Evolutionary conservation across 2,797 vertebrate genomes (phyloP).

Genomic region (Adrianichthys oophorus): DNA sequence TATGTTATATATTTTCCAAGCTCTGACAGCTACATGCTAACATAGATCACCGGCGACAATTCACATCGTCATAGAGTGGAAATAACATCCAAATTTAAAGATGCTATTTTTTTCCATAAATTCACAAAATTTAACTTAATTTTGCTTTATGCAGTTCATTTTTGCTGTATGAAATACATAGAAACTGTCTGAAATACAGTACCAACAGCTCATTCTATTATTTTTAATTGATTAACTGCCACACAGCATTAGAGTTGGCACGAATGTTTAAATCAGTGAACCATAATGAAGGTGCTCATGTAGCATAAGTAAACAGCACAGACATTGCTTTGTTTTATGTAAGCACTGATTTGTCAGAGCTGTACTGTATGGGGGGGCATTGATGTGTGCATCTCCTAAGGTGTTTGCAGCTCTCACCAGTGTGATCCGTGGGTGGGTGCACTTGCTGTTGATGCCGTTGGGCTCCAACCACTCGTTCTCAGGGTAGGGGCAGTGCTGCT

Average conservation of each 20-base stretch:
- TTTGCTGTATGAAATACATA: background rate
- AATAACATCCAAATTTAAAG: too few relatives aligned
- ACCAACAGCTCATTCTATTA: constrained; percentile 32
- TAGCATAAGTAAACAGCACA: background rate
- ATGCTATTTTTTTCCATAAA: too few relatives aligned
- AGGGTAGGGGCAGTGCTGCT: constrained; percentile 89
- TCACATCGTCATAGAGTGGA: too few relatives aligned
- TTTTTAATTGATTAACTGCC: constrained; percentile 30
- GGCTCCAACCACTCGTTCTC: constrained; percentile 92
- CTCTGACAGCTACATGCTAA: too few relatives aligned
- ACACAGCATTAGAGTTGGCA: constrained; percentile 8
- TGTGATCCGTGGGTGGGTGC: constrained; percentile 93
- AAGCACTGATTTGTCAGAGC: background rate
- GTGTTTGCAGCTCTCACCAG: constrained; percentile 79
- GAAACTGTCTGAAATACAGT: constrained; percentile 26
- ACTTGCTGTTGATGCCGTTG: constrained; percentile 91
- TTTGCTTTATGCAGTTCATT: too few relatives aligned
- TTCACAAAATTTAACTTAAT: too few relatives aligned
- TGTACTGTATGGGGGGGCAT: background rate
- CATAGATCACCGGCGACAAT: too few relatives aligned
- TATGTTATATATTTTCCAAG: too few relatives aligned
- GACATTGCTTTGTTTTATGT: too few relatives aligned
- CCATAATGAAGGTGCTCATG: constrained; percentile 23
- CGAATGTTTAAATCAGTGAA: background rate
- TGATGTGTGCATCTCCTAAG: background rate